Conservation (phyloP, 1,140 invertebrate genomes). For the Hormaphis cornu region DNA sequence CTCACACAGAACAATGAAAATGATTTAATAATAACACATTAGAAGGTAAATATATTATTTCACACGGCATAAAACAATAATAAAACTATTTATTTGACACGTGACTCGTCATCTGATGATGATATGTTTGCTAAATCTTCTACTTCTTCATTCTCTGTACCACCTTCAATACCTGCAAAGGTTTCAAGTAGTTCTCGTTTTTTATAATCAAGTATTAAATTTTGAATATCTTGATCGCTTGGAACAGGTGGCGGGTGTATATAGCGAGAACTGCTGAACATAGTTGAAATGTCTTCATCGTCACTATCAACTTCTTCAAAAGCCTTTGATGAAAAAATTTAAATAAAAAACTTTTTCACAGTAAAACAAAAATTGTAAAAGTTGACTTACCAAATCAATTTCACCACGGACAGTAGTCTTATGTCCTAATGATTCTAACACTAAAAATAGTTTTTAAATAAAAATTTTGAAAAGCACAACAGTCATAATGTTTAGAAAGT, state of each 20-base stretch:
- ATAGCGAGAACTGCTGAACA: constrained; percentile 23
- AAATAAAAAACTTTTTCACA: background rate
- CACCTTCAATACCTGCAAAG: constrained; percentile 4
- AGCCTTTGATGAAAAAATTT: background rate
- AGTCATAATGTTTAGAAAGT: too few relatives aligned
- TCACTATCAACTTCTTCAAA: constrained; percentile 29
- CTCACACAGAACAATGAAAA: background rate
- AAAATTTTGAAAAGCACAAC: too few relatives aligned
- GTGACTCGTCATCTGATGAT: constrained; percentile 15
- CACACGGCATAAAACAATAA: background rate
- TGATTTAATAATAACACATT: background rate
- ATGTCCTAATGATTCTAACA: constrained; percentile 11
- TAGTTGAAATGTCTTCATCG: constrained; percentile 25
- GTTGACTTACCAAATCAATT: background rate
- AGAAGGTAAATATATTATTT: constrained; percentile 12
- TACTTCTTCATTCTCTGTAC: constrained; percentile 7
- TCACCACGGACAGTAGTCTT: background rate
- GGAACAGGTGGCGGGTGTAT: constrained; percentile 28
- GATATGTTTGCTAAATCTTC: constrained; percentile 22
- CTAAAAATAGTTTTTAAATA: too few relatives aligned
- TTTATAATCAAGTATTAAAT: constrained; percentile 12
- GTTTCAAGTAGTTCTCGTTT: constrained; percentile 23
- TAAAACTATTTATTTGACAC: background rate
- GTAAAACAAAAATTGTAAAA: background rate
- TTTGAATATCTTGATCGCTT: constrained; percentile 17